Evolutionary conservation across 2,797 vertebrate species (phyloP).

Genomic region (Scyliorhinus canicula): DNA sequence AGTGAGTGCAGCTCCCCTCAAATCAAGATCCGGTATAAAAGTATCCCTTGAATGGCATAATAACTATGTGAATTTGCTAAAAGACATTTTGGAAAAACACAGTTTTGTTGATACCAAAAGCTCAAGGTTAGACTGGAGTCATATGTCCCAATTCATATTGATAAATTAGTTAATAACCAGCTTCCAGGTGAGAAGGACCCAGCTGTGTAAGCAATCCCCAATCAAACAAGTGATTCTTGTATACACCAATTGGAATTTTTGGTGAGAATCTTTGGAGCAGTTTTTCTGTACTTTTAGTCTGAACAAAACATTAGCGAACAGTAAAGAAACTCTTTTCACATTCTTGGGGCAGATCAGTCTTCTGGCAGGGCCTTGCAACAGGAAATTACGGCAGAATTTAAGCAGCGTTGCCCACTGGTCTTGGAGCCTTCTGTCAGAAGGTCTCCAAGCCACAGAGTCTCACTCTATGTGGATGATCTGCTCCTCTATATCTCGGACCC

Average conservation of each 20-base stretch:
- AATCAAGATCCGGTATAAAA: neutral
- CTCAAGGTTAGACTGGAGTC: neutral
- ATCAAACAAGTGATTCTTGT: neutral
- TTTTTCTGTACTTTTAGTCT: neutral
- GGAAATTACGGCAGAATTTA: neutral
- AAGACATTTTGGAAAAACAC: neutral
- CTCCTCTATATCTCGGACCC: no score
- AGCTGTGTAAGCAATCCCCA: neutral
- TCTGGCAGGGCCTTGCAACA: neutral
- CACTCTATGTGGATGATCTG: no score
- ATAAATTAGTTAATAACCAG: slow-evolving; percentile 15
- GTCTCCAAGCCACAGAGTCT: no score
- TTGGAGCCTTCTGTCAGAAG: neutral
- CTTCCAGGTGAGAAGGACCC: slow-evolving; percentile 20
- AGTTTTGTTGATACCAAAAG: neutral
- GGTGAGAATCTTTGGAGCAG: neutral
- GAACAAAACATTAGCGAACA: neutral
- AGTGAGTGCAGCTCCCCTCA: neutral
- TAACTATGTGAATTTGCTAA: neutral
- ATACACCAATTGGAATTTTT: neutral
- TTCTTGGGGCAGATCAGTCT: neutral
- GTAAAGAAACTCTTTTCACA: neutral
- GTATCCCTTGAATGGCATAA: neutral
- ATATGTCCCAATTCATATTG: slow-evolving; percentile 12
- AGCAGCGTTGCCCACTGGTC: neutral